These are phyloP conservation scores for Gambusia holbrooki DNA, from an alignment of 2,113 vertebrate species.

Conservation along the genomic window DNA sequence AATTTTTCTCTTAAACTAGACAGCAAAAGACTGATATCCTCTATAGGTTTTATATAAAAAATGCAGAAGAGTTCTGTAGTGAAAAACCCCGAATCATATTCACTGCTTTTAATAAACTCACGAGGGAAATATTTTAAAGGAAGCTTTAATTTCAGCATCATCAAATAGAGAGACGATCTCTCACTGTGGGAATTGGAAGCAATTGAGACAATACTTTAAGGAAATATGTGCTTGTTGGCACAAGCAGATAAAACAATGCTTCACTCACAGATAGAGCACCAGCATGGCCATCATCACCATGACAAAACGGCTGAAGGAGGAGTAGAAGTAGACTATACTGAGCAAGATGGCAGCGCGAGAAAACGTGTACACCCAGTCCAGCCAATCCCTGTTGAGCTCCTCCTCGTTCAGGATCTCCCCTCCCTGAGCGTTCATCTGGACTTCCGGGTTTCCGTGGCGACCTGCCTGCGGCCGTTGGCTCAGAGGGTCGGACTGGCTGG, in stretches of 20 bases:
- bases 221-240: not conserved
- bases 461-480: constrained; percentile 82
- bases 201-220: not conserved
- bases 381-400: constrained; percentile 95
- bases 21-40: not conserved
- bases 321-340: constrained; percentile 97
- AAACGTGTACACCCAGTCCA: constrained; percentile 95
- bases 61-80: too few relatives aligned
- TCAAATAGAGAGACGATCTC: too few relatives aligned
- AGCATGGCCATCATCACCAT: constrained; percentile 98
- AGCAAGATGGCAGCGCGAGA: constrained; percentile 91
- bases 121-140: too few relatives aligned
- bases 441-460: constrained; percentile 83
- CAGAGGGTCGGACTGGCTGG: constrained; percentile 49
- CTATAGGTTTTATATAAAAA: not conserved
- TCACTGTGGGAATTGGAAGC: not conserved
- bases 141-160: too few relatives aligned
- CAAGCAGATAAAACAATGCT: not conserved
- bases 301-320: constrained; percentile 95
- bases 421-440: constrained; percentile 85
- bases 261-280: constrained; percentile 94
- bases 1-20: not conserved
- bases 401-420: constrained; percentile 91
- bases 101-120: too few relatives aligned
- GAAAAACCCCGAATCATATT: too few relatives aligned